phyloP scores from a whole-genome alignment of 2,888 invertebrate species.

The Ametastegia equiseti region DNA sequence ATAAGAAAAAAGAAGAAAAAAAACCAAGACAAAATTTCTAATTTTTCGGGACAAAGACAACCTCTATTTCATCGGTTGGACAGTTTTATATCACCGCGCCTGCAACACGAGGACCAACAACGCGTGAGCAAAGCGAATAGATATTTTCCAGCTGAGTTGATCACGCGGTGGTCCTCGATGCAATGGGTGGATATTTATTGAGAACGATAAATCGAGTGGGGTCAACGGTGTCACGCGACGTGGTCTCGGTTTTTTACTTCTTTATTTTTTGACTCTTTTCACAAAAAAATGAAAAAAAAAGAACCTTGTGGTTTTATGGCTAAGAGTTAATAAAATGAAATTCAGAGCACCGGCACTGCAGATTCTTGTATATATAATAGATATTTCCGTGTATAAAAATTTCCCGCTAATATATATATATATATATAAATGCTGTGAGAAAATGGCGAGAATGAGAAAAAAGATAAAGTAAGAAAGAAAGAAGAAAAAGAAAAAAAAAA shows the following conservation, averaged over 20 bases:
- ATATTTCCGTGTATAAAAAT: too few species aligned
- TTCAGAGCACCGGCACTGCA: not conserved
- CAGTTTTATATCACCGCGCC: slow-evolving; percentile 1
- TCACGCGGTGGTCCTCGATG: not conserved
- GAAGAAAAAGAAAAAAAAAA: too few species aligned
- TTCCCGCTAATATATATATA: not conserved
- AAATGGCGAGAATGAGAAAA: not conserved
- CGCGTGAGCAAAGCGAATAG: slow-evolving; percentile 2
- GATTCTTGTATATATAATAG: not conserved
- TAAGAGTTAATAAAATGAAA: not conserved
- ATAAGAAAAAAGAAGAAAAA: not conserved
- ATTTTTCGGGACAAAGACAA: not conserved
- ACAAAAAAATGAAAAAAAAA: too few species aligned
- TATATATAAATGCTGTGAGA: not conserved
- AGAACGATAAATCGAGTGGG: not conserved
- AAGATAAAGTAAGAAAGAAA: too few species aligned
- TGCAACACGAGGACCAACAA: slow-evolving; percentile 16
- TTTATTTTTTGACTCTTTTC: not conserved
- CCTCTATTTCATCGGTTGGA: not conserved
- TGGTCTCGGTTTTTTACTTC: not conserved
- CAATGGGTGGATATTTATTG: slow-evolving; percentile 17
- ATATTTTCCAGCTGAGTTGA: slow-evolving; percentile 18
- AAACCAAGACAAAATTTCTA: not conserved
- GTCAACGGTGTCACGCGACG: not conserved
- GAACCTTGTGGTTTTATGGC: not conserved